Evolutionary conservation across 2,113 vertebrate species (phyloP), one percentile per base, ranked within the genome.

Genomic region (Chaetodon trifascialis): DNA sequence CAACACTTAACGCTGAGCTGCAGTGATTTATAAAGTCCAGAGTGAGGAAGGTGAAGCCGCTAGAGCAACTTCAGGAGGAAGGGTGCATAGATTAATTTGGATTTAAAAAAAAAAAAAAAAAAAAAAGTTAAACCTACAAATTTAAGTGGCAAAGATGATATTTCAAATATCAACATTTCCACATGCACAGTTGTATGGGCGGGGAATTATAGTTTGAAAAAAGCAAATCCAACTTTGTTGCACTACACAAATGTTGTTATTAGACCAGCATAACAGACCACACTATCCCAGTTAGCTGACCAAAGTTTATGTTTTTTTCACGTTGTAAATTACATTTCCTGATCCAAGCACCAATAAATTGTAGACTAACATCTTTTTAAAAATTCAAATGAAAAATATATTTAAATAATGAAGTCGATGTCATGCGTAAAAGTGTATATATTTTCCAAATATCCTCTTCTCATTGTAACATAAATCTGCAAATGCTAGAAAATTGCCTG

Each of bases 21-120:
- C 42, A 63, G 59, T 69, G 73, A 89, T 83, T 82, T 60, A 56
- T 38, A 21, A 30, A 51, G 23, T 7, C 5, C 47, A 49, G 25
- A 42, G 12, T 12, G 23, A 66, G 34, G 19, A 54, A 14, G 49
- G 25, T 14, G 36, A 79, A 44, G 63, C 40, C 21, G n/a, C 25
- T 30, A 40, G 46, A 21, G 38, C 15, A 56, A 12, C 7, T 51
- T 52, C 21, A 42, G 36, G 17, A 46, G 38, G 25, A 40, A 58
- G 8, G 14, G 11, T 25, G 54, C 15, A 23, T 11, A 3, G 46
- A 55, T 55, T 55, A n/a, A 49, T 56, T 65, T 11, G 42, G 1
- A 74, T 51, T 68, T 77, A 19, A 56, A 46, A 47, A 69, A 15
- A 34, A n/a, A 30, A 23, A 59, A 6, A 23, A 47, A 21, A 5